These are phyloP conservation scores for Haemorhous mexicanus DNA, from an alignment of 2,113 vertebrate genomes.

Conservation along the genomic window DNA sequence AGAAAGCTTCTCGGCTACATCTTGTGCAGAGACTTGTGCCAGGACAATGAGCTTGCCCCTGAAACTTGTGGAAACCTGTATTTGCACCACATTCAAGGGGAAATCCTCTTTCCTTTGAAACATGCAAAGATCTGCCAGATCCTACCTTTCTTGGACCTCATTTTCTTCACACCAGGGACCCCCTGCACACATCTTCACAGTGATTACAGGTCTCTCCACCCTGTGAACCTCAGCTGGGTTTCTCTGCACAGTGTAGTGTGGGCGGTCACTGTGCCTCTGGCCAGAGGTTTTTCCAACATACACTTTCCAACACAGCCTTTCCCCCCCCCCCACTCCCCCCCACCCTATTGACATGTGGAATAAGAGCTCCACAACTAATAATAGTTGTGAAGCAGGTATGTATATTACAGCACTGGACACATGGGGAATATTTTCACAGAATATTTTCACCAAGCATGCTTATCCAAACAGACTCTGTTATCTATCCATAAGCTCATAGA, in stretches of 20 bases:
- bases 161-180: not conserved
- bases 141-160: not conserved
- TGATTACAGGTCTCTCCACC: not conserved
- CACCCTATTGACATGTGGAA: not conserved
- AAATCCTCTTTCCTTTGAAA: not conserved
- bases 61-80: too few relatives aligned
- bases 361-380: not conserved
- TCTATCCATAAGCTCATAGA: not conserved
- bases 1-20: not conserved
- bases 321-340: not conserved
- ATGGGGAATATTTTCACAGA: not conserved
- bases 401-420: not conserved
- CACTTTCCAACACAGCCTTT: not conserved
- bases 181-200: too few relatives aligned
- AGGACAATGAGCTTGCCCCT: not conserved
- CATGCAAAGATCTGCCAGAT: not conserved
- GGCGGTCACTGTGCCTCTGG: not conserved
- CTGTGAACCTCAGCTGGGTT: not conserved
- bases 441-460: not conserved
- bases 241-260: not conserved
- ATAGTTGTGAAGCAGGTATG: not conserved
- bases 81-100: not conserved
- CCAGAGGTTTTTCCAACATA: not conserved
- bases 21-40: not conserved
- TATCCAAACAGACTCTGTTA: not conserved